Base-by-base conservation (phyloP, 2,888 invertebrate genomes). In the Adela reaumurella region DNA sequence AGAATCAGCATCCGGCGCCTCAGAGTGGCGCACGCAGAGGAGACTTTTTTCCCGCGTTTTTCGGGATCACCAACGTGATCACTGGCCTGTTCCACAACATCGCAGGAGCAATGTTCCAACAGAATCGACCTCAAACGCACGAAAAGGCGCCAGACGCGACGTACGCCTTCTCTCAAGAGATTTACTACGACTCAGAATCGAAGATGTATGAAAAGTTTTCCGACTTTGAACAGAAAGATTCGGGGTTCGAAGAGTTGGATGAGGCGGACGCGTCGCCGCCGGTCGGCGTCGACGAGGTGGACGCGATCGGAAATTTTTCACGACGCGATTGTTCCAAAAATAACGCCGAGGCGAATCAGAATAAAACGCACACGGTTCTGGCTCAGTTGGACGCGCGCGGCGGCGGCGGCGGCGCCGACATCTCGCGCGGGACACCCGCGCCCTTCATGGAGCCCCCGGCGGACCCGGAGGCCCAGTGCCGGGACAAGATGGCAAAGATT, bases 71-170 rank as follows among this genome's bases (percentile, higher is more conserved):
- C 1, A 68, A 54, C 49, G 72, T 74, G 52, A 58, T 77, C 47
- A 61, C 72, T 45, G 71, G 71, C 3, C 62, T 76, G 8, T 55
- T 74, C n/a, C 73, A 62, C 48, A 64, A 68, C 2, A 61, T 76
- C 47, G 57, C 67, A 0, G 65, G 64, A 43, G 68, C 65, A 1
- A 60, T 77, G 60, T 76, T 74, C 46, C 57, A 62, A 14, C 35
- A 35, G 35, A 4, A 8, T 8, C 35, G 35, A 14, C 35, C 35
- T 3, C n/a, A 8, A 14, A 35, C 11, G 11, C 6, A 8, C 35
- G 35, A 35, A 14, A 51, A 62, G 61, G 48, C 65, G 64, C 18
- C 53, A 63, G 17, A 62, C 61, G 51, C 62, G 68, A 29, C 61
- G 64, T 16, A 10, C 5, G 20, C 19, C n/a, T 19, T 42, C 10